Conservation (phyloP, 1,140 invertebrate species). For the Trachymyrmex cornetzi region DNA sequence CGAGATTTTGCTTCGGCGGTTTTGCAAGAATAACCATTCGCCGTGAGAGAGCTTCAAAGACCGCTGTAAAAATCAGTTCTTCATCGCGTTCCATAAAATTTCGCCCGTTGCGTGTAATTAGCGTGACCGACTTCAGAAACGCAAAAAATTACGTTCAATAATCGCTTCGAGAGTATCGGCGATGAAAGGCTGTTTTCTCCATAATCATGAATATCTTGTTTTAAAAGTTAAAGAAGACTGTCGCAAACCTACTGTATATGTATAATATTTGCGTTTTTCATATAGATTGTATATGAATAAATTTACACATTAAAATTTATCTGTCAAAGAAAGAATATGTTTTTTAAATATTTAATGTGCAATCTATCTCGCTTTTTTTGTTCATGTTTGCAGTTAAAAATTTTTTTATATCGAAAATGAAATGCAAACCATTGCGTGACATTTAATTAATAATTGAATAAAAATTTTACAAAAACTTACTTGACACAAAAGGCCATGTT, state of each 20-base stretch:
- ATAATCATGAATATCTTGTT: slow-evolving; percentile 12
- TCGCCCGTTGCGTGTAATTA: slow-evolving; percentile 27
- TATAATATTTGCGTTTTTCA: neutral
- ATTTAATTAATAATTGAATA: slow-evolving; percentile 19
- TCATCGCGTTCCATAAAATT: slow-evolving; percentile 27
- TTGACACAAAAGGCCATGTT: neutral
- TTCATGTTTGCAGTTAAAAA: neutral
- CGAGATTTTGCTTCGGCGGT: neutral
- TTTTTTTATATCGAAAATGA: neutral
- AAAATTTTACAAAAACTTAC: neutral
- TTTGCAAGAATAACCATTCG: neutral
- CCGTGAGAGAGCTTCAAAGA: slow-evolving; percentile 4
- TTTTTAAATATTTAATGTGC: neutral
- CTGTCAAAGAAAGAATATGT: neutral
- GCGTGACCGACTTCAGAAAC: slow-evolving; percentile 2
- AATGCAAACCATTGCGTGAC: neutral
- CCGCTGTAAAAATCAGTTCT: slow-evolving; percentile 35
- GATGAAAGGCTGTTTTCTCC: slow-evolving; percentile 27
- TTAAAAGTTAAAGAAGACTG: neutral
- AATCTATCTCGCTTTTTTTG: neutral
- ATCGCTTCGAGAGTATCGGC: slow-evolving; percentile 20
- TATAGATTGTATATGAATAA: neutral
- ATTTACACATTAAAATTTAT: neutral
- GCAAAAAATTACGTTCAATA: slow-evolving; percentile 6
- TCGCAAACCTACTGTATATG: neutral